phyloP scores from a whole-genome alignment of 1,140 invertebrate species.

The Philaenus spumarius region DNA sequence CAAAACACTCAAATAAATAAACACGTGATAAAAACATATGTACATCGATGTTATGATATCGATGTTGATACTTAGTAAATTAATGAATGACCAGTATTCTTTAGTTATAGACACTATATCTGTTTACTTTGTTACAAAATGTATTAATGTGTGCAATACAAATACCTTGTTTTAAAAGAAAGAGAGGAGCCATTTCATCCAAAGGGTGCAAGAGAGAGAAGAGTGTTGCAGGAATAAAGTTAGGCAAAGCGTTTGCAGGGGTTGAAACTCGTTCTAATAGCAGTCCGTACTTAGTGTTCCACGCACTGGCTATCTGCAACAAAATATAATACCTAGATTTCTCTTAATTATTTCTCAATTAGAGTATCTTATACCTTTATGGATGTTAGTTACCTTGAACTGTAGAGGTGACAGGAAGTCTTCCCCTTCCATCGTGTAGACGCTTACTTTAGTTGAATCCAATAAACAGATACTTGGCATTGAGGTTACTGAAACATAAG shows the following conservation, averaged over 20 bases:
- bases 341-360: no score
- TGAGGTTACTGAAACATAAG: constrained; percentile 18
- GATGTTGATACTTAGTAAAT: no score
- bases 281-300: constrained; percentile 70
- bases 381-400: constrained; percentile 68
- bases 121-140: no score
- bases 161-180: constrained; percentile 58
- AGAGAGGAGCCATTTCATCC: constrained; percentile 79
- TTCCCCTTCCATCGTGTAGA: constrained; percentile 72
- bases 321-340: no score
- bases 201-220: constrained; percentile 83
- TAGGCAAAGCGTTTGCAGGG: background rate
- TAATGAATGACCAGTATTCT: no score
- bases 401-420: constrained; percentile 76
- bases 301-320: constrained; percentile 49
- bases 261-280: constrained; percentile 51
- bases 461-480: constrained; percentile 61
- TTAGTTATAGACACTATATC: no score
- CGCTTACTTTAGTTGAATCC: constrained; percentile 66
- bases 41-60: no score
- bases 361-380: no score
- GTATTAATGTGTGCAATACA: no score
- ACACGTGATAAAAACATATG: no score
- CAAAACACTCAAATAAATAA: no score
- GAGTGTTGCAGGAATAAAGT: constrained; percentile 49